Conservation (phyloP, 2,888 invertebrate genomes). For the Cataglyphis cursor region DNA sequence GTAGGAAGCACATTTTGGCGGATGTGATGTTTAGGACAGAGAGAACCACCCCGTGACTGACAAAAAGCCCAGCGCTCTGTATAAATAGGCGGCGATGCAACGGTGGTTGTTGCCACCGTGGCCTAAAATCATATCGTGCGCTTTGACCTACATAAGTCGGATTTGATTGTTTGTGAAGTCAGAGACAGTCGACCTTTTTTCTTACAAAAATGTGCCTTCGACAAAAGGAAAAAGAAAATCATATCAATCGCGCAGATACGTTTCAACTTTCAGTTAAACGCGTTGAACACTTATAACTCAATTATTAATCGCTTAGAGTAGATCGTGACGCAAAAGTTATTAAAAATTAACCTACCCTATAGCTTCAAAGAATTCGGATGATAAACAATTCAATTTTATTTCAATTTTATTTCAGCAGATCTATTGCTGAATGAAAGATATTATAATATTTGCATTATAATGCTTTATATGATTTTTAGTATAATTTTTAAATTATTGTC, state of each 20-base stretch:
- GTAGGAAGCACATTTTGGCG: slow-evolving; percentile 78
- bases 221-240: not conserved
- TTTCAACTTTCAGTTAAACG: not conserved
- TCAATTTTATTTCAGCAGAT: not conserved
- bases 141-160: slow-evolving; percentile 68
- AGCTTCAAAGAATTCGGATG: not conserved
- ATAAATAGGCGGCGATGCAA: slow-evolving; percentile 77
- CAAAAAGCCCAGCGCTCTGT: slow-evolving; percentile 73
- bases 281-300: not conserved
- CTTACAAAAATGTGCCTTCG: not conserved
- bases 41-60: slow-evolving; percentile 60
- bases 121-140: slow-evolving; percentile 59
- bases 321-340: not conserved
- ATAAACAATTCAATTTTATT: not conserved
- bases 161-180: slow-evolving; percentile 64
- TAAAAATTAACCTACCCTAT: not conserved
- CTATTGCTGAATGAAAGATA: not conserved
- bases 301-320: not conserved
- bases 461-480: too few relatives aligned
- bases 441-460: not conserved
- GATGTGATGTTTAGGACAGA: slow-evolving; percentile 82
- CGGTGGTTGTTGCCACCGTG: slow-evolving; percentile 71
- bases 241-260: not conserved
- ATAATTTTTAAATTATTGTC: not conserved
- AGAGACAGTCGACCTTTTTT: not conserved